Percentiles rank a stretch among this genome's conserved stretches.
phyloP scores from a whole-genome alignment of 2,888 invertebrate species.

The Folsomia manolachei region DNA sequence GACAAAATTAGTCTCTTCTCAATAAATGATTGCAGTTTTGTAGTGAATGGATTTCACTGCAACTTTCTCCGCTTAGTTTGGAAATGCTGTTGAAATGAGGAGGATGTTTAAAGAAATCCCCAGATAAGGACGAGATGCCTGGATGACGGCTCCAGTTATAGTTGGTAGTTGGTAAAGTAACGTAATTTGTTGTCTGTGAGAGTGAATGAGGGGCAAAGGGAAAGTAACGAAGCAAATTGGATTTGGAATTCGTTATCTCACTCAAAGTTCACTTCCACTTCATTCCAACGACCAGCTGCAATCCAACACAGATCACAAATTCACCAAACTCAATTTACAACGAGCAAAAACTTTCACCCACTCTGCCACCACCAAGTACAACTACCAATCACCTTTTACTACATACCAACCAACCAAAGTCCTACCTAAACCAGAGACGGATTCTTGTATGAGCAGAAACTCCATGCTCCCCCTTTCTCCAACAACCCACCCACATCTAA shows the following conservation, averaged over 20 bases:
- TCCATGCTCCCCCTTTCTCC: too few relatives aligned
- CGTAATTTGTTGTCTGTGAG: constrained; percentile 3
- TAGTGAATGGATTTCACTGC: too few relatives aligned
- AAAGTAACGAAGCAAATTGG: neutral
- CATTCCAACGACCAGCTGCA: constrained; percentile 7
- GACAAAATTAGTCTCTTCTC: too few relatives aligned
- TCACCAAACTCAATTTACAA: constrained; percentile 4
- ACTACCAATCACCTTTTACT: neutral
- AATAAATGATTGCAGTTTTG: too few relatives aligned
- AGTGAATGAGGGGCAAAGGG: constrained; percentile 1
- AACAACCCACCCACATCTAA: too few relatives aligned
- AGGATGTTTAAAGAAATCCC: too few relatives aligned
- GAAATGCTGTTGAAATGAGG: too few relatives aligned
- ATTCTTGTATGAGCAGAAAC: too few relatives aligned
- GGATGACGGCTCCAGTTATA: neutral
- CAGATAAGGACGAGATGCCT: neutral
- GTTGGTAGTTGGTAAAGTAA: constrained; percentile 3
- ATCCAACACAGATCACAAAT: constrained; percentile 9
- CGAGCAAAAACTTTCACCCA: constrained; percentile 7
- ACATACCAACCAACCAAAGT: too few relatives aligned
- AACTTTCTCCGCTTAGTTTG: too few relatives aligned
- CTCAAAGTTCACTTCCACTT: constrained; percentile 16
- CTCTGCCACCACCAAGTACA: neutral
- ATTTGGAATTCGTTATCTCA: constrained; percentile 15
- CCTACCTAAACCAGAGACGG: too few relatives aligned